Evolutionary conservation across 2,888 invertebrate species (phyloP), one percentile per base, ranked within the genome.

Genomic region (Conistra vaccinii): DNA sequence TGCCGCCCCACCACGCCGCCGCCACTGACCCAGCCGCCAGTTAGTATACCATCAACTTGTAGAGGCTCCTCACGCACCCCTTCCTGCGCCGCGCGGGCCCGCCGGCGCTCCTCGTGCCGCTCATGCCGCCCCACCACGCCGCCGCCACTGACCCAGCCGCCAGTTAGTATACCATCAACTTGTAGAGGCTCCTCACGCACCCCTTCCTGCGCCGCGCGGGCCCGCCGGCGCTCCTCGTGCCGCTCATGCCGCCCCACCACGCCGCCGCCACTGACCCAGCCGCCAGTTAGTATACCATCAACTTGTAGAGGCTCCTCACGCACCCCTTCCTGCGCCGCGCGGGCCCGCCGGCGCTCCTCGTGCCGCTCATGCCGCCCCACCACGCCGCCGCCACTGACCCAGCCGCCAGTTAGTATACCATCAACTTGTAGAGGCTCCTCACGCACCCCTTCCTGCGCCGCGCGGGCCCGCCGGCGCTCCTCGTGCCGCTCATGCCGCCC

Each of bases 261-360:
- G 98, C 98, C 65, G 65, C 65, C 75, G 98, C 99, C 29, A 98
- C 35, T 0, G 70, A 98, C 0, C 55, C 95, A 96, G 99, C 80
- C 98, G 98, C 94, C 98, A n/a, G n/a, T n/a, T n/a, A n/a, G n/a
- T n/a, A n/a, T n/a, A n/a, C n/a, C n/a, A n/a, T n/a, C n/a, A n/a
- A n/a, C n/a, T n/a, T n/a, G n/a, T n/a, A n/a, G n/a, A n/a, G n/a
- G n/a, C 97, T 99, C 83, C 97, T 99, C 84, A 98, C 98, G 88
- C 99, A 99, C 97, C 98, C 99, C 60, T 99, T 99, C 96, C 97
- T 99, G 89, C 97, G 98, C 79, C 98, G 98, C 95, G 99, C 99
- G 78, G 99, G 99, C 55, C 98, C 99, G 85, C 99, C 99, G 70
- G 98, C 98, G 74, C 97, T 99, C 86, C 97, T 99, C 75, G 99